These are phyloP conservation scores for Papilio polytes DNA, from an alignment of 1,140 invertebrate genomes.

Conservation along the genomic window DNA sequence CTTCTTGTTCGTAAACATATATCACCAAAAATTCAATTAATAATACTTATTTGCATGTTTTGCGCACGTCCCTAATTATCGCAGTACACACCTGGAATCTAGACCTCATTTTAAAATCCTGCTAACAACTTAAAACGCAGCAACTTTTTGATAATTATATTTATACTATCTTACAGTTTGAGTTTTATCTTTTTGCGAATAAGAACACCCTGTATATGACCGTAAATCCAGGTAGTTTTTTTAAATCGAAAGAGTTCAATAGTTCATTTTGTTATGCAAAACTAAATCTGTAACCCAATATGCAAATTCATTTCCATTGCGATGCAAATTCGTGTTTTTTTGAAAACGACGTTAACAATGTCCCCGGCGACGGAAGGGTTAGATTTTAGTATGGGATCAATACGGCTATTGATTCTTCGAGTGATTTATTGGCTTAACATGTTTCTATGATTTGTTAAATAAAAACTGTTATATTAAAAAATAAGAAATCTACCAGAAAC, in stretches of 20 bases:
- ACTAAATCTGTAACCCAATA: slow-evolving; percentile 71
- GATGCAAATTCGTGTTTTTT: slow-evolving; percentile 67
- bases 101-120: neutral
- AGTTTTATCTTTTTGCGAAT: neutral
- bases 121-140: too few species aligned
- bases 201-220: slow-evolving; percentile 49
- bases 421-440: slow-evolving; percentile 72
- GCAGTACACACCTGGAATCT: neutral
- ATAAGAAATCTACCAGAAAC: neutral
- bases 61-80: too few species aligned
- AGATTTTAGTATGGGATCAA: slow-evolving; percentile 65
- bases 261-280: slow-evolving; percentile 70
- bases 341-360: slow-evolving; percentile 50
- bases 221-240: slow-evolving; percentile 57
- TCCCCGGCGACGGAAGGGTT: slow-evolving; percentile 50
- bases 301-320: slow-evolving; percentile 66
- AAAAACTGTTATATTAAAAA: neutral
- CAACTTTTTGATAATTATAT: neutral
- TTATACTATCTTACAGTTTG: neutral
- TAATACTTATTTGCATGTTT: too few species aligned
- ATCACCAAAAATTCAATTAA: neutral
- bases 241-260: slow-evolving; percentile 47
- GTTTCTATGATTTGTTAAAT: slow-evolving; percentile 12
- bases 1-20: neutral
- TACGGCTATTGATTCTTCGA: slow-evolving; percentile 75